These are phyloP conservation scores for Avahi laniger DNA, from an alignment of 2,797 vertebrate species.

Conservation along the genomic window DNA sequence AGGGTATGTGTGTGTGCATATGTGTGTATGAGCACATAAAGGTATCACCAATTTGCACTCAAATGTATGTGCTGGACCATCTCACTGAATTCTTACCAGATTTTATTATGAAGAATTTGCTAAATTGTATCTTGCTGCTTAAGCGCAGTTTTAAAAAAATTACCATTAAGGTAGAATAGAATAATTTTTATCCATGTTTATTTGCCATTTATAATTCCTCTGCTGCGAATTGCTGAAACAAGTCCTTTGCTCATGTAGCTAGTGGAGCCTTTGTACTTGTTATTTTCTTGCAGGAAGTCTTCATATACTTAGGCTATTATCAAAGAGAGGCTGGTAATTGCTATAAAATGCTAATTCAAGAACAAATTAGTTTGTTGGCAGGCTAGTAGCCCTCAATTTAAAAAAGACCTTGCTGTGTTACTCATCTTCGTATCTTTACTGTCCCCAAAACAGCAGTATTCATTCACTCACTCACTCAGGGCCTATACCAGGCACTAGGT, in stretches of 20 bases:
- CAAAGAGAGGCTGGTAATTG: background rate
- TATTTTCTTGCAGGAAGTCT: constrained; percentile 8
- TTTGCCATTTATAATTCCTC: constrained; percentile 12
- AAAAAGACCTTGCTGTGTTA: background rate
- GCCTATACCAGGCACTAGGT: background rate
- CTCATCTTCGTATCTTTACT: background rate
- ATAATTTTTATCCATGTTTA: constrained; percentile 22
- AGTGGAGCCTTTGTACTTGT: background rate
- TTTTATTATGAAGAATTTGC: background rate
- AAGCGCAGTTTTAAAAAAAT: background rate
- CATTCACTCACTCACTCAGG: background rate
- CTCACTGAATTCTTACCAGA: background rate
- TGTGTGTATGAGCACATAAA: background rate
- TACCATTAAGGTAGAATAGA: background rate
- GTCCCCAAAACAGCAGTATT: background rate
- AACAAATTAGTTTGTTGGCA: background rate
- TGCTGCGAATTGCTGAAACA: background rate
- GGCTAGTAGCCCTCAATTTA: background rate
- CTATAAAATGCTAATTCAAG: constrained; percentile 15
- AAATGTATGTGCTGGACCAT: background rate
- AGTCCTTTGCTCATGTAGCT: background rate
- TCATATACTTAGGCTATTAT: background rate
- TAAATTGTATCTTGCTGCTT: background rate
- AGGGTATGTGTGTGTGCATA: background rate
- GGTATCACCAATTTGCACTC: background rate